Conservation (phyloP, 1,140 invertebrate species). For the Drosophila asahinai region DNA sequence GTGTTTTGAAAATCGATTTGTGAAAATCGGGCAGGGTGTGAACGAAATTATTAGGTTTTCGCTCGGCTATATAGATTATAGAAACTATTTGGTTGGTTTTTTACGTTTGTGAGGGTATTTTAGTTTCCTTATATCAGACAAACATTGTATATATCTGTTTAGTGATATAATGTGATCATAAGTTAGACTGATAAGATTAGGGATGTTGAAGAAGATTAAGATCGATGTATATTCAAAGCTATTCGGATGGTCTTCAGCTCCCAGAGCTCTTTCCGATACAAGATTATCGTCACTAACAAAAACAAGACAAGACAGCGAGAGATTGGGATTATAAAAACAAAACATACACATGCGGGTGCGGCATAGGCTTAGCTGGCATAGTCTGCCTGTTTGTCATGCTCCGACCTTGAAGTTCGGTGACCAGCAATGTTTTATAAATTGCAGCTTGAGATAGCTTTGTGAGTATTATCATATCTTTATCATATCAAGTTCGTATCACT, state of each 20-base stretch:
- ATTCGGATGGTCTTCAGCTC: too few species aligned
- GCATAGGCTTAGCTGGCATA: background rate
- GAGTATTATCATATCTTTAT: slow-evolving; percentile 3
- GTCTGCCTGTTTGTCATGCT: background rate
- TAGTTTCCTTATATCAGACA: background rate
- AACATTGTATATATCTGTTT: background rate
- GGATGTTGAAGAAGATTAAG: background rate
- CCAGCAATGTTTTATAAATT: background rate
- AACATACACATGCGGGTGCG: too few species aligned
- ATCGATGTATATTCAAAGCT: too few species aligned
- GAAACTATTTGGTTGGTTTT: background rate
- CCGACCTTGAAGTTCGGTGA: background rate
- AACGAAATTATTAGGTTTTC: slow-evolving; percentile 5
- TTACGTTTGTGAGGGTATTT: background rate
- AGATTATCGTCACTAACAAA: too few species aligned
- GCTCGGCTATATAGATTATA: background rate
- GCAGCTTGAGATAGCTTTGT: background rate
- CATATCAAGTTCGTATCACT: background rate
- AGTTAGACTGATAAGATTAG: background rate
- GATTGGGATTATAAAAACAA: too few species aligned
- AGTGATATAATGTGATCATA: background rate
- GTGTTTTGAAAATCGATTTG: slow-evolving; percentile 7
- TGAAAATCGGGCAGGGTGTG: background rate
- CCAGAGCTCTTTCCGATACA: too few species aligned
- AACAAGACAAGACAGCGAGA: too few species aligned